phyloP scores from a whole-genome alignment of 2,888 invertebrate species.

The Oligia latruncula region DNA sequence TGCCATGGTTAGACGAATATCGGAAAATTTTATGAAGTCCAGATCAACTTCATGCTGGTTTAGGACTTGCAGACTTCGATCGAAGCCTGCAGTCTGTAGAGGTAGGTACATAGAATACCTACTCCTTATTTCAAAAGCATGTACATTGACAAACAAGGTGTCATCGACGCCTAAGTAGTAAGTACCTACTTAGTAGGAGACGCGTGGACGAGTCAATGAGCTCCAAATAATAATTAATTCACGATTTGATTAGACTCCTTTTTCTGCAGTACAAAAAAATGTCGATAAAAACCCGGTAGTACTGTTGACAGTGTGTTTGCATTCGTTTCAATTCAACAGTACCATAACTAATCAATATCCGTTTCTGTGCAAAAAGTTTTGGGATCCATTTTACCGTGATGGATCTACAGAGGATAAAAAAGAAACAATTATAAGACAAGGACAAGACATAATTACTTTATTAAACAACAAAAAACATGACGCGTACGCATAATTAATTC shows the following conservation, averaged over 20 bases:
- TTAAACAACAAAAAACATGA: neutral
- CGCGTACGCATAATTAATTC: constrained; percentile 17
- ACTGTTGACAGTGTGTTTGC: constrained; percentile 43
- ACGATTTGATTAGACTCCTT: constrained; percentile 41
- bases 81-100: neutral
- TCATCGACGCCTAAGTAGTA: neutral
- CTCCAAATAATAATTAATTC: constrained; percentile 50
- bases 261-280: constrained; percentile 37
- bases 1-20: neutral
- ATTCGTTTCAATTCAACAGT: constrained; percentile 21
- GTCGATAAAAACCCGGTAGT: constrained; percentile 37
- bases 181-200: constrained; percentile 9
- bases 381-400: neutral
- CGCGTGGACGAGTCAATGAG: constrained; percentile 45
- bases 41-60: neutral
- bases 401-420: constrained; percentile 10
- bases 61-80: neutral
- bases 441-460: neutral
- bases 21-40: neutral
- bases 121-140: neutral
- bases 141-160: neutral
- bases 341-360: constrained; percentile 19
- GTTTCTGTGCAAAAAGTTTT: constrained; percentile 13
- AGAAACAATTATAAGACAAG: neutral
- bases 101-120: neutral